Evolutionary conservation across 2,888 invertebrate genomes (phyloP), one percentile per base, ranked within the genome.

Genomic region (Campoplex nolae): DNA sequence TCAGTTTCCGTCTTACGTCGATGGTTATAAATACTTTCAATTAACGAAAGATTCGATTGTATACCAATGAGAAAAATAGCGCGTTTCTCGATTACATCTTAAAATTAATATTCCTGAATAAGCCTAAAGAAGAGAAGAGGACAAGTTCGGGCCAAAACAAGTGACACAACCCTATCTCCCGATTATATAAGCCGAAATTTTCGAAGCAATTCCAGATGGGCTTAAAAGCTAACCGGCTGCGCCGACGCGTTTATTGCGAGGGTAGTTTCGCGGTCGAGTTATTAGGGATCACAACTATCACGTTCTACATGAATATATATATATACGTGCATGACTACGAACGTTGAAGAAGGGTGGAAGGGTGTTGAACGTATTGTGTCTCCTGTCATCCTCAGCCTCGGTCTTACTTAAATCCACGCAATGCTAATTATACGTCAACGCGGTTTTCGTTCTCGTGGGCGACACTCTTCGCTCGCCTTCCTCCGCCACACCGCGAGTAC

Each of bases 371-470:
- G 91, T 89, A 93, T 94, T 94, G 93, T 93, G 91, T 90, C 89
- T 90, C 88, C 93, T 94, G 94, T 94, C 94, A 94, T 92, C 92
- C 91, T 93, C 94, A 94, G 94, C 91, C 90, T 77, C 88, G 90
- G 91, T 90, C 90, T 93, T 92, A 90, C 91, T 92, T 92, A 84
- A 87, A 90, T 91, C 91, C 88, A 91, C 92, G 90, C 83, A 92
- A 94, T 94, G 94, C 93, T 94, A 94, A 94, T 94, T 94, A 94
- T 92, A 93, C 92, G 91, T 93, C 92, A 92, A 92, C 73, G 32
- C 62, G 68, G 88, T 82, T 84, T 86, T 88, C 89, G 89, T 90
- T 89, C 88, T 90, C 90, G 89, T 82, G 62, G 62, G 89, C 87
- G 84, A 70, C 79, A 85, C 84, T 62, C 62, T 45, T 48, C 70